These are phyloP conservation scores for Euzophera pinguis DNA, from an alignment of 2,888 invertebrate species.

Conservation along the genomic window DNA sequence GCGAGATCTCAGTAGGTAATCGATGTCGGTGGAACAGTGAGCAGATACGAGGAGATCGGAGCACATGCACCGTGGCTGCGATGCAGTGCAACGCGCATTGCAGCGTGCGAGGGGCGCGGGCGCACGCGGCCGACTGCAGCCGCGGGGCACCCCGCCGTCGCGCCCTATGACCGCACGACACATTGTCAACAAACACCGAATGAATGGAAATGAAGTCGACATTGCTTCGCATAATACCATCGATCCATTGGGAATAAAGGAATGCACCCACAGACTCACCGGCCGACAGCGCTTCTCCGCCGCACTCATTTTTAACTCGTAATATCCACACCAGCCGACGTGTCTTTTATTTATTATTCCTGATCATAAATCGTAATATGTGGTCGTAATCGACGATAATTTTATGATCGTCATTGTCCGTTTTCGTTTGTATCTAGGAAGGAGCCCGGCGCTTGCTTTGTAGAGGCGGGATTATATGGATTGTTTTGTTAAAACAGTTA, in stretches of 20 bases:
- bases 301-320: constrained; percentile 20
- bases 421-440: constrained; percentile 2
- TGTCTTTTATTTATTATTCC: constrained; percentile 14
- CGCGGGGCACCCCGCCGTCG: constrained; percentile 30
- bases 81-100: constrained; percentile 33
- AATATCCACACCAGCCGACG: constrained; percentile 10
- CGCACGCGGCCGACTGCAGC: constrained; percentile 57
- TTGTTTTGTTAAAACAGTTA: not conserved
- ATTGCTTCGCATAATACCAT: constrained; percentile 35
- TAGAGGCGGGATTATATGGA: not conserved
- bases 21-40: constrained; percentile 9
- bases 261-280: constrained; percentile 6
- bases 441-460: constrained; percentile 4
- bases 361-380: constrained; percentile 13
- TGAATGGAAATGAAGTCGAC: constrained; percentile 66
- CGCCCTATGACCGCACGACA: constrained; percentile 53
- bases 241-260: constrained; percentile 9
- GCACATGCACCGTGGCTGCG: constrained; percentile 27
- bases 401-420: constrained; percentile 9
- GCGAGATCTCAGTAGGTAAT: constrained; percentile 30
- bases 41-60: constrained; percentile 39
- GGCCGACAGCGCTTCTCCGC: not conserved
- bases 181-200: constrained; percentile 67
- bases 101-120: constrained; percentile 60
- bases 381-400: constrained; percentile 8